Evolutionary conservation across 2,113 vertebrate species (phyloP).

Genomic region (Psammodynastes pulverulentus): DNA sequence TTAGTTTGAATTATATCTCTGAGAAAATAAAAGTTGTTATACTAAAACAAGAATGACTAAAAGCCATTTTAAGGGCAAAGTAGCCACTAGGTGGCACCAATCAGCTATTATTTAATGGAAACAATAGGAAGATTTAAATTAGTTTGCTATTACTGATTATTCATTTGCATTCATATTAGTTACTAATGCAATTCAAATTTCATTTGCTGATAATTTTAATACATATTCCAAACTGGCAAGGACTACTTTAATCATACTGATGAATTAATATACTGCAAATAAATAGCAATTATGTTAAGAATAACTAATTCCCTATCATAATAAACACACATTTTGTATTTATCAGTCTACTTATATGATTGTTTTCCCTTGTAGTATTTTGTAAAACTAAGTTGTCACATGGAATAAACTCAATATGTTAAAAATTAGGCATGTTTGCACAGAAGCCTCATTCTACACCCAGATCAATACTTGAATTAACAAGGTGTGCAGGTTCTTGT

Average conservation of each 20-base stretch:
- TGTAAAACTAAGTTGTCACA: neutral
- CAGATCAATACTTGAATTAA: neutral
- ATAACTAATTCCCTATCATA: neutral
- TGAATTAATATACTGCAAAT: neutral
- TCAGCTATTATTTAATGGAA: conserved; percentile 52
- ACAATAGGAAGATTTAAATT: neutral
- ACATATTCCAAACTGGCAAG: neutral
- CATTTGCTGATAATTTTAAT: neutral
- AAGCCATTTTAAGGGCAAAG: conserved; percentile 27
- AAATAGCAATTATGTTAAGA: neutral
- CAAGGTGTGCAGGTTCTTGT: neutral
- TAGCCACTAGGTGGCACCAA: conserved; percentile 70
- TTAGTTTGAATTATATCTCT: neutral
- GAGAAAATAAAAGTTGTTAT: neutral
- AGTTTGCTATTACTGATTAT: neutral
- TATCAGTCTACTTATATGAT: neutral
- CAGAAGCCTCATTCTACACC: neutral
- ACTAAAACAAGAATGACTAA: conserved; percentile 13
- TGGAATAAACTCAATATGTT: neutral
- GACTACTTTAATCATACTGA: neutral
- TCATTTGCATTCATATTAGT: conserved; percentile 13
- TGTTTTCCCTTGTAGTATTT: neutral
- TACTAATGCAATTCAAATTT: conserved; percentile 1
- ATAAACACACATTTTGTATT: neutral
- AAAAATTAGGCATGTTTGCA: neutral